These are phyloP conservation scores for Aphis craccivora DNA, from an alignment of 1,140 invertebrate species.

Conservation along the genomic window DNA sequence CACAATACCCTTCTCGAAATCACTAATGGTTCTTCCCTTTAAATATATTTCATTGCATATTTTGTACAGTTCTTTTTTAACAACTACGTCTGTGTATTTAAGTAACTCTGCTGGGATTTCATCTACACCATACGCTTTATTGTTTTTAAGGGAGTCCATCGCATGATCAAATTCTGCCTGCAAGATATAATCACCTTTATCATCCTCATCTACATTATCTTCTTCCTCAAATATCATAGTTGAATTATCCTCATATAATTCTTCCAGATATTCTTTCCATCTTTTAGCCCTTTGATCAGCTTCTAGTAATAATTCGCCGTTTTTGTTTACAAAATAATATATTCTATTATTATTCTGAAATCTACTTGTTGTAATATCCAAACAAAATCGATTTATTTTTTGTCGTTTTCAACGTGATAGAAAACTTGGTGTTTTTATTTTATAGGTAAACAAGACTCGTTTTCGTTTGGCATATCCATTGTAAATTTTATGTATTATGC, in stretches of 20 bases:
- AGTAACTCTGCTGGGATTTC: constrained; percentile 34
- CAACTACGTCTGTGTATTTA: background rate
- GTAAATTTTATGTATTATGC: background rate
- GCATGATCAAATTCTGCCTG: constrained; percentile 25
- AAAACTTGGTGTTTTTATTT: background rate
- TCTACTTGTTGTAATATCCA: background rate
- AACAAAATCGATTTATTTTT: background rate
- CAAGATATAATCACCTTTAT: constrained; percentile 45
- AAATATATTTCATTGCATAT: constrained; percentile 58
- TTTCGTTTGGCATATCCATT: too few relatives aligned
- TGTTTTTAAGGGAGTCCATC: background rate
- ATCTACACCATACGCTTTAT: constrained; percentile 52
- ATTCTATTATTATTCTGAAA: background rate
- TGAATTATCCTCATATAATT: constrained; percentile 42
- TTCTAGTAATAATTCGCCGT: background rate
- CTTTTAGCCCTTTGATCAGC: background rate
- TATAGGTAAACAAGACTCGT: too few relatives aligned
- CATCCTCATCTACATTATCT: constrained; percentile 48
- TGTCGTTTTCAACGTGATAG: background rate
- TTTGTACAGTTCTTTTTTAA: constrained; percentile 29
- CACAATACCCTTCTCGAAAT: constrained; percentile 50
- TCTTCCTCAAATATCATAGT: constrained; percentile 58
- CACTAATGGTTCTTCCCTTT: constrained; percentile 54
- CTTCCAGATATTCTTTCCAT: constrained; percentile 34
- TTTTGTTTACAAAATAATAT: constrained; percentile 21